Evolutionary conservation across 2,113 vertebrate species (phyloP), one percentile per base, ranked within the genome.

Genomic region (Zosterops japonicus): DNA sequence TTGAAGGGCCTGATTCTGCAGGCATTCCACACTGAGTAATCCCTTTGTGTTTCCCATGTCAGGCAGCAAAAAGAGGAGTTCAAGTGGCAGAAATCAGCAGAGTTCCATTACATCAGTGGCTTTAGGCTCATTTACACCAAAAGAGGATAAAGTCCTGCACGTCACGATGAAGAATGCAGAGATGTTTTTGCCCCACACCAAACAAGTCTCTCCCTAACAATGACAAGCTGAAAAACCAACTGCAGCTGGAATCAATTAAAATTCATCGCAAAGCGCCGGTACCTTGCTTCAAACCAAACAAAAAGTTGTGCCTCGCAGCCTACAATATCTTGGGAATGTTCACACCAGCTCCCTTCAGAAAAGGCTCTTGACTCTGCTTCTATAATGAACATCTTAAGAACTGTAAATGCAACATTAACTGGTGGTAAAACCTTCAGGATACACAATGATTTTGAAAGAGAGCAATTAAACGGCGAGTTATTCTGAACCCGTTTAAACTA

Each of bases 1-100:
- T 91, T 56, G 69, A 95, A 94, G 92, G 95, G 93, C 92, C 90
- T 74, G 92, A 95, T 95, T 89, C 93, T 95, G 94, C 83, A 89
- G 90, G 46, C 89, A 76, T 74, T 89, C 57, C 21, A 70, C 28
- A 92, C 31, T 53, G 53, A 64, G 88, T 89, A 96, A 95, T 96
- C 88, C 80, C 88, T 94, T 90, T 95, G 83, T 90, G 92, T 69
- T 89, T 59, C 35, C 23, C 24, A 57, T 15, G 72, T 77, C 85
- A 90, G 87, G 94, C 83, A 53, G 72, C 68, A 92, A 77, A 89
- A 89, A 68, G 83, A 86, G 28, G 86, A 93, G 95, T 95, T 95
- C 83, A 94, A 95, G 76, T 53, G 64, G 86, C 86, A 88, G 71
- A 83, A 96, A 81, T 64, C 2, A 0, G 68, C 85, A 60, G 4